Evolutionary conservation across 1,140 invertebrate species (phyloP).

Genomic region (Drosophila aff.): DNA sequence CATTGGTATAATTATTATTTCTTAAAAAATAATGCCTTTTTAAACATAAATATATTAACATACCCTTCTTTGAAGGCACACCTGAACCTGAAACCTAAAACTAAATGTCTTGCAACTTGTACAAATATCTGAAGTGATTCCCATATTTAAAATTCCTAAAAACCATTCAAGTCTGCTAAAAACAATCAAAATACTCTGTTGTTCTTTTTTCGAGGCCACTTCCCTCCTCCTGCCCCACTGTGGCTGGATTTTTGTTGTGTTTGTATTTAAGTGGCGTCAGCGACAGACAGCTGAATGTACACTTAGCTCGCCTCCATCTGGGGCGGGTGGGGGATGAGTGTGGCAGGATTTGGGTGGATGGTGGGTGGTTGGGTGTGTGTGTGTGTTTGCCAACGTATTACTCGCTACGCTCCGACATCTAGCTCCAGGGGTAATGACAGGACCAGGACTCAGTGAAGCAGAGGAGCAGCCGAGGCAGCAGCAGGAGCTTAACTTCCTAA

Average conservation of each 20-base stretch:
- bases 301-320: conserved; percentile 48
- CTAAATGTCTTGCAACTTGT: background rate
- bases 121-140: background rate
- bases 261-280: conserved; percentile 66
- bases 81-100: background rate
- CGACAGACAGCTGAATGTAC: conserved; percentile 65
- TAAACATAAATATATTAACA: background rate
- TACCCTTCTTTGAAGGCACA: too few relatives aligned
- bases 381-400: conserved; percentile 61
- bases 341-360: conserved; percentile 10
- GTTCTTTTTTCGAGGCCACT: background rate
- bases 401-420: conserved; percentile 55
- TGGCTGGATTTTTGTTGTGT: conserved; percentile 31
- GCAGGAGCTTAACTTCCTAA: conserved; percentile 65
- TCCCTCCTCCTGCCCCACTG: conserved; percentile 25
- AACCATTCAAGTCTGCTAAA: background rate
- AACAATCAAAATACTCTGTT: background rate
- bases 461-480: conserved; percentile 36
- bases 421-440: conserved; percentile 58
- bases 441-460: conserved; percentile 34
- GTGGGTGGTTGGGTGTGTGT: conserved; percentile 16
- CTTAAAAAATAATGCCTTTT: background rate
- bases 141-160: background rate
- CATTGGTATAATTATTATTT: too few relatives aligned
- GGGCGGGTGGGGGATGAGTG: background rate